These are phyloP conservation scores for Gastrophryne carolinensis DNA, from an alignment of 2,797 vertebrate genomes.

Conservation along the genomic window DNA sequence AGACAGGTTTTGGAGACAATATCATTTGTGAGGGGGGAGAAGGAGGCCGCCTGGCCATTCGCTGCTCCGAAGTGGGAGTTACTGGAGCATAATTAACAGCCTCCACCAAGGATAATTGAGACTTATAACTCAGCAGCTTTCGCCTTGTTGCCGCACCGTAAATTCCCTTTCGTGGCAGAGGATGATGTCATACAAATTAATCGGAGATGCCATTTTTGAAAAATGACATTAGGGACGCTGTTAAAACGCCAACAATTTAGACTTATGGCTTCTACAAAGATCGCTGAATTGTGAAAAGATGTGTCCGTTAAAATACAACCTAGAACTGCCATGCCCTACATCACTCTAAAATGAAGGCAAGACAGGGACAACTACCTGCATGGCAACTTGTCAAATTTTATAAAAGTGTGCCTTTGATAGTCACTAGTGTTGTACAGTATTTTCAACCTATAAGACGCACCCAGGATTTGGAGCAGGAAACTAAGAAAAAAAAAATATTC, in stretches of 20 bases:
- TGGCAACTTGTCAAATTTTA: no score
- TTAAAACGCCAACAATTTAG: slow-evolving; percentile 43
- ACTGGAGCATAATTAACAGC: slow-evolving; percentile 48
- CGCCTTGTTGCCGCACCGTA: slow-evolving; percentile 28
- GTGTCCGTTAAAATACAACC: slow-evolving; percentile 33
- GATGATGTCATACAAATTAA: slow-evolving; percentile 52
- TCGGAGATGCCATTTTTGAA: slow-evolving; percentile 52
- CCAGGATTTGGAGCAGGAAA: no score
- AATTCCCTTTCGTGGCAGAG: slow-evolving; percentile 39
- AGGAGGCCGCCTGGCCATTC: slow-evolving; percentile 11
- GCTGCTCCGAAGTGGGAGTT: slow-evolving; percentile 34
- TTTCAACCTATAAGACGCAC: no score
- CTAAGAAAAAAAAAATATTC: no score
- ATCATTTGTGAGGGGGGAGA: slow-evolving; percentile 38
- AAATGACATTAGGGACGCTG: slow-evolving; percentile 38
- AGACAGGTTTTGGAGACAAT: slow-evolving; percentile 20
- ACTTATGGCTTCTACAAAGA: slow-evolving; percentile 36
- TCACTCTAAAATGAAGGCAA: background rate
- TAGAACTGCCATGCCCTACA: background rate
- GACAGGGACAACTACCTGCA: background rate
- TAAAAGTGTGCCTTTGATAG: no score
- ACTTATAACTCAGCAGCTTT: slow-evolving; percentile 43
- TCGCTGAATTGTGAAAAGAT: slow-evolving; percentile 28
- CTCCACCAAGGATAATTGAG: slow-evolving; percentile 44
- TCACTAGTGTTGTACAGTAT: no score